Evolutionary conservation across 2,113 vertebrate genomes (phyloP).

Genomic region (Protomyctophum bolini): DNA sequence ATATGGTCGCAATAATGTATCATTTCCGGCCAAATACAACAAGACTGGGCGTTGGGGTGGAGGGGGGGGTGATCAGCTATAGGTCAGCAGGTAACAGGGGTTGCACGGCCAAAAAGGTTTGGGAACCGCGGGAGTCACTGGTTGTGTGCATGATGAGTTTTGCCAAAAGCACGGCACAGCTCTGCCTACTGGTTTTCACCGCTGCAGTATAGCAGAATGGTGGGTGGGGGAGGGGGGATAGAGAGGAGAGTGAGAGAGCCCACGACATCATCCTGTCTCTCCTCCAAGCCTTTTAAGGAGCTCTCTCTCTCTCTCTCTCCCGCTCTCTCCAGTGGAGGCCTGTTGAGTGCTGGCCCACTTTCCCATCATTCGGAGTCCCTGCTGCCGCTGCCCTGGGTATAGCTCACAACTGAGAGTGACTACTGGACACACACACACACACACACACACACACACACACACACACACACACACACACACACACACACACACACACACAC

Average conservation of each 20-base stretch:
- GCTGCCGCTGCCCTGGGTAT: slow-evolving; percentile 54
- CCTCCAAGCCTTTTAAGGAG: slow-evolving; percentile 80
- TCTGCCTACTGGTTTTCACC: slow-evolving; percentile 55
- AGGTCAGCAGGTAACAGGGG: no score
- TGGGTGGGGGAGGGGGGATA: slow-evolving; percentile 24
- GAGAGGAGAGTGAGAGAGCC: slow-evolving; percentile 52
- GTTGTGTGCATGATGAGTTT: slow-evolving; percentile 59
- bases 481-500: background rate
- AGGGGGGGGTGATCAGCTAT: no score
- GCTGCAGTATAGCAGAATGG: background rate
- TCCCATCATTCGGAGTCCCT: slow-evolving; percentile 66
- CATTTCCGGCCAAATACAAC: background rate
- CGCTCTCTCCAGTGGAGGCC: slow-evolving; percentile 76
- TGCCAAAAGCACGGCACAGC: slow-evolving; percentile 43
- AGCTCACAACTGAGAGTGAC: slow-evolving; percentile 49
- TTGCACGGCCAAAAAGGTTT: background rate
- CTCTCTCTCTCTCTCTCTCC: slow-evolving; percentile 6
- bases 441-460: background rate
- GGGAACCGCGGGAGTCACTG: no score
- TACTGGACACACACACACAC: slow-evolving; percentile 33
- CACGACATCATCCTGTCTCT: slow-evolving; percentile 74
- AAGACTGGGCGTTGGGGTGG: background rate
- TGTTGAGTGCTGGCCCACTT: slow-evolving; percentile 73
- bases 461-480: background rate
- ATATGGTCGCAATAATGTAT: no score